Evolutionary conservation across 1,140 invertebrate species (phyloP), one percentile per base, ranked within the genome.

Genomic region (Plectus sambesii): DNA sequence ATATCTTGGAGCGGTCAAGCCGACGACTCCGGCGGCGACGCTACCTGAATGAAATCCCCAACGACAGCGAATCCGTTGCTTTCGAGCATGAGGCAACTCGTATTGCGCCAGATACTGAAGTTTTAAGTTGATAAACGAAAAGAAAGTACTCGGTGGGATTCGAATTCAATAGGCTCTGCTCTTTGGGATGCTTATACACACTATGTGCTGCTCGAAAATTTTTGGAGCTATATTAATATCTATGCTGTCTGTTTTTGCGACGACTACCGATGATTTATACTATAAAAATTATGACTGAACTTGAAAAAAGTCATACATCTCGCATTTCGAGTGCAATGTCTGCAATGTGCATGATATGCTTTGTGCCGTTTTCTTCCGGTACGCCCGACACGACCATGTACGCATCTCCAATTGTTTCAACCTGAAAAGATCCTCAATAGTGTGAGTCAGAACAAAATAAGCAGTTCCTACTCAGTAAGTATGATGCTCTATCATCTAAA

Each of bases 1-100:
- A 52, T 73, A 73, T n/a, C 72, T 37, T 1, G 72, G 72, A 59
- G 71, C 70, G 19, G 62, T 70, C 9, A 68, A 39, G 8, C 72
- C 72, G 12, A 73, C 70, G 22, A 73, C 70, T 15, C 66, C 66
- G 12, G 63, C 53, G 20, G 56, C 59, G 19, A 61, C 59, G n/a
- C 47, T 9, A 8, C 63, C 63, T 5, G 65, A 59, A 37, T 68
- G 66, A 42, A 66, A 63, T 4, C 63, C 63, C 62, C 59, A 63
- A 41, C 63, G 60, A 47, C 60, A 63, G 37, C 59, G 49, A 8
- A 63, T 51, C 20, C 59, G 51, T 27, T 61, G 29, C 20, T 20
- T 46, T 38, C 36, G 38, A 19, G 56, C 45, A 42, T 66, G 63
- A 8, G 63, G 63, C 40, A 66, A 52, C 40, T 66, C 52, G 26